Evolutionary conservation across 2,113 vertebrate species (phyloP).

Genomic region (Plotosus lineatus): DNA sequence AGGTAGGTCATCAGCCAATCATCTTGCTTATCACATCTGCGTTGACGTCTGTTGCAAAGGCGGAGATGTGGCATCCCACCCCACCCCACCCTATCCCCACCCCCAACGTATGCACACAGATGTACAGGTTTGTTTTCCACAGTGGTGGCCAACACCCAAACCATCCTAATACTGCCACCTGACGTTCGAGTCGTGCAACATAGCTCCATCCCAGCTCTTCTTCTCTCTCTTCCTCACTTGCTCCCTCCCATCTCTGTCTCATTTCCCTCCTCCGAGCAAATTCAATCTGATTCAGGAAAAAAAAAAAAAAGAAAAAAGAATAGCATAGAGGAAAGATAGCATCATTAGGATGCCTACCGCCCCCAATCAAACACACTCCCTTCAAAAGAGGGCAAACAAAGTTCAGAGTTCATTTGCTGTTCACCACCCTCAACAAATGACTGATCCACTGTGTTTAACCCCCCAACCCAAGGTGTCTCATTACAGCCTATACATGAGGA

Average conservation of each 20-base stretch:
- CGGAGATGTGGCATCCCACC: constrained; percentile 13
- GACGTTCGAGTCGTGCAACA: constrained; percentile 26
- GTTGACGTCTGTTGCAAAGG: constrained; percentile 53
- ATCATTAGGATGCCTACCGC: constrained; percentile 52
- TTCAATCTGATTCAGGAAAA: constrained; percentile 50
- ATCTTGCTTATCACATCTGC: constrained; percentile 1
- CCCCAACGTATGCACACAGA: constrained; percentile 17
- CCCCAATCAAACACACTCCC: constrained; percentile 45
- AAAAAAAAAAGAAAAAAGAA: constrained; percentile 47
- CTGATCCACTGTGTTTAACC: constrained; percentile 55
- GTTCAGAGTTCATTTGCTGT: constrained; percentile 63
- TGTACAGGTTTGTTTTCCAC: constrained; percentile 34
- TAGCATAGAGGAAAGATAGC: constrained; percentile 53
- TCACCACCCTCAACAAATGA: constrained; percentile 57
- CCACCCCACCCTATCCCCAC: background rate
- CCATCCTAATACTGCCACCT: constrained; percentile 55
- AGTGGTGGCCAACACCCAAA: constrained; percentile 36
- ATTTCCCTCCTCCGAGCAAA: constrained; percentile 51
- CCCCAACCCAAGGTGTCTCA: constrained; percentile 55
- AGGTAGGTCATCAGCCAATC: constrained; percentile 37
- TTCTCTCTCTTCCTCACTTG: constrained; percentile 11
- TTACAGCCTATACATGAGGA: constrained; percentile 42
- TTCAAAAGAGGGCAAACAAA: constrained; percentile 54
- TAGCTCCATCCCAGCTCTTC: background rate
- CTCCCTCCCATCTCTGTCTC: constrained; percentile 37